Evolutionary conservation across 2,113 vertebrate species (phyloP), one percentile per base, ranked within the genome.

Genomic region (Empidonax traillii): DNA sequence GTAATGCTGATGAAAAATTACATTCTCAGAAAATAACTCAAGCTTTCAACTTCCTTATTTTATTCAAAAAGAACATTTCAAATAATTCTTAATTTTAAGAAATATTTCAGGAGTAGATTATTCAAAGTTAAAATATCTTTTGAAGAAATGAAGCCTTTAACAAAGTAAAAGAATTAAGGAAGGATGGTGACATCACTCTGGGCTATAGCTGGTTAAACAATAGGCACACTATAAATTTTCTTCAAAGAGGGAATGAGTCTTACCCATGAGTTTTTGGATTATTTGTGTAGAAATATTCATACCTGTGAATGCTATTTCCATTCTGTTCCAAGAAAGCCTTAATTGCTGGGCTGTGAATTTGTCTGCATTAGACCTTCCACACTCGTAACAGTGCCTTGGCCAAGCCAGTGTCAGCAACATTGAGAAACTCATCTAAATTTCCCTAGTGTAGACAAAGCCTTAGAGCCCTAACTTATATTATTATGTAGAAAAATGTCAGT

Each of bases 401-500:
- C 86, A 81, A 89, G 84, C 20, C 49, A 75, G 24, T 88, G 76
- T 94, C 85, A 72, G 87, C 82, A 81, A 59, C 62, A 87, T 18
- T 39, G 82, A 84, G 82, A 89, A 90, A 90, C 62, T 85, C 39
- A 2, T 81, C 85, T 95, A 79, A 93, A 96, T 97, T 95, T 97
- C 90, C 94, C 96, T 74, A 59, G 90, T 94, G 94, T 87, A 85
- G 80, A 39, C 65, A 91, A 97, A 96, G 94, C 91, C 93, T 96
- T 75, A 75, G 84, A 95, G 94, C 81, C 69, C 46, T 92, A 92
- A 92, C 71, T 75, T 93, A 82, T 39, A 87, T 95, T 94, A 97
- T 97, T 90, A 93, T 96, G 87, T 95, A 94, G 94, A 72, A 95
- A 95, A 89, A 94, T 95, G 72, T 68, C 93, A 84, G 72, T 94